phyloP scores from a whole-genome alignment of 1,140 invertebrate species.

The Archivesica marissinica region DNA sequence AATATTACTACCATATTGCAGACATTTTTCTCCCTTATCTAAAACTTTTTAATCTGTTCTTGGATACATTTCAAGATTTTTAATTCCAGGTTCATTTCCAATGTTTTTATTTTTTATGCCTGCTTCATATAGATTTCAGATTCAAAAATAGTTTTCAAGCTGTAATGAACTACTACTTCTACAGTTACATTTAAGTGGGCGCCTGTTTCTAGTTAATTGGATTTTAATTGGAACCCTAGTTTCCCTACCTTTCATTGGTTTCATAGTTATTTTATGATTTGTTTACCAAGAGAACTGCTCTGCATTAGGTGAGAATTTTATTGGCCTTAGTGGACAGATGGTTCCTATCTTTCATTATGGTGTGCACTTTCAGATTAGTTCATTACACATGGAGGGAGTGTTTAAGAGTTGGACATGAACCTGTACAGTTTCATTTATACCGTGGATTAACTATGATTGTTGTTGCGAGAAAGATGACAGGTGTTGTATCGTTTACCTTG shows the following conservation, averaged over 20 bases:
- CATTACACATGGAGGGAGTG: neutral
- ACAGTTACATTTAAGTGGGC: neutral
- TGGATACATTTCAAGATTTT: constrained; percentile 3
- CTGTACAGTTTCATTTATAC: neutral
- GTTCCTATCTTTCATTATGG: constrained; percentile 19
- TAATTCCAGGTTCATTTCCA: neutral
- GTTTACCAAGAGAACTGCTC: constrained; percentile 1
- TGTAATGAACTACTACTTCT: neutral
- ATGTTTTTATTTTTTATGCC: neutral
- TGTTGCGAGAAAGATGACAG: neutral
- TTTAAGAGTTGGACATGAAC: neutral
- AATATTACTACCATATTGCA: too few relatives aligned
- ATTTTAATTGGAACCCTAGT: constrained; percentile 5
- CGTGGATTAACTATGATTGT: neutral
- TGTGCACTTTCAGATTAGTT: constrained; percentile 30
- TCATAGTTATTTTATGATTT: neutral
- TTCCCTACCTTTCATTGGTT: neutral
- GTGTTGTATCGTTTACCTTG: neutral
- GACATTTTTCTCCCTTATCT: constrained; percentile 19
- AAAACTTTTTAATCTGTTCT: neutral
- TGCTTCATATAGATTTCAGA: neutral
- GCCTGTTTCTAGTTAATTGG: neutral
- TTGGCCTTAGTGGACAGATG: constrained; percentile 14
- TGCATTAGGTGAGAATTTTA: constrained; percentile 3
- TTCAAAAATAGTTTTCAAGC: neutral